Conservation (phyloP, 1,140 invertebrate genomes). For the Proales similis region DNA sequence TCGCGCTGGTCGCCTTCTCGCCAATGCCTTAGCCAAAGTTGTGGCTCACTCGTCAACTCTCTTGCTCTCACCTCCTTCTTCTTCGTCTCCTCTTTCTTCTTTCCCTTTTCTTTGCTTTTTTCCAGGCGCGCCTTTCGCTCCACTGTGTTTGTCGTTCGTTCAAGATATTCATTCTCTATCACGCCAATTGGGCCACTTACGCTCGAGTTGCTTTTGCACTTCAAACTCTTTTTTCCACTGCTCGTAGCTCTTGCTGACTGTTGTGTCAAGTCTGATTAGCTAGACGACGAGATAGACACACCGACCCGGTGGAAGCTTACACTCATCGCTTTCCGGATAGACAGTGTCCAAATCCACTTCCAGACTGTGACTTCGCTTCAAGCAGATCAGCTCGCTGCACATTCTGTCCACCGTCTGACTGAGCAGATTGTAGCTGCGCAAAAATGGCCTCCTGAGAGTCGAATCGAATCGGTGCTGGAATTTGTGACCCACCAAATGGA, state of each 20-base stretch:
- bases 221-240: slow-evolving; percentile 35
- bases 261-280: background rate
- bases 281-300: background rate
- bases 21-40: no score
- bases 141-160: no score
- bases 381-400: slow-evolving; percentile 2
- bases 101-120: no score
- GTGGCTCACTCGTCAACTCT: no score
- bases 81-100: no score
- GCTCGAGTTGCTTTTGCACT: slow-evolving; percentile 25
- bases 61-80: no score
- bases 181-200: no score
- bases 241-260: slow-evolving; percentile 20
- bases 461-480: no score
- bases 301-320: background rate
- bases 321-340: slow-evolving; percentile 30
- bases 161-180: no score
- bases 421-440: background rate
- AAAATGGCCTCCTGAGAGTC: background rate
- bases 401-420: background rate
- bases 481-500: no score
- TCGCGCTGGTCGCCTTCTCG: no score
- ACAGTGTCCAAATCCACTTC: background rate
- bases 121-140: no score
- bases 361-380: background rate